Conservation (phyloP, 2,113 vertebrate genomes). For the Corythaixoides concolor region DNA sequence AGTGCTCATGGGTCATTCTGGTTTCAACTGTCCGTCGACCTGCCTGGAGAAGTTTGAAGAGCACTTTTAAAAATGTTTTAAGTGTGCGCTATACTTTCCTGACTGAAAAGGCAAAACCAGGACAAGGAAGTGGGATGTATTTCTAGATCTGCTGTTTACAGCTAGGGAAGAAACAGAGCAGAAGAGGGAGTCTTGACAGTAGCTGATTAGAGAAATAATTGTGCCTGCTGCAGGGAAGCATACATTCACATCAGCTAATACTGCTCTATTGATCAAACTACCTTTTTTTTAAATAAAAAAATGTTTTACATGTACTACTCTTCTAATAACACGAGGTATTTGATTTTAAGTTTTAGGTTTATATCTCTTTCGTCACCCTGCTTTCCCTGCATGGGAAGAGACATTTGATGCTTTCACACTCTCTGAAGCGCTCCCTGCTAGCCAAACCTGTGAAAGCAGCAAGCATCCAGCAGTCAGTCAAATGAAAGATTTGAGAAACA, state of each 20-base stretch:
- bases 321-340: neutral
- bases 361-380: neutral
- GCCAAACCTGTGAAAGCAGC: neutral
- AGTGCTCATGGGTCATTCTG: neutral
- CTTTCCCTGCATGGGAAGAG: neutral
- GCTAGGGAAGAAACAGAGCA: neutral
- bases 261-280: neutral
- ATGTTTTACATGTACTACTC: neutral
- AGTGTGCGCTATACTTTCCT: neutral
- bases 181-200: neutral
- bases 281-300: neutral
- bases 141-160: neutral
- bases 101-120: neutral
- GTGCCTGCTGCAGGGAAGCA: neutral
- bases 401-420: neutral
- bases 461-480: neutral
- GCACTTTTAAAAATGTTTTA: neutral
- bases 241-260: neutral
- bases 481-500: neutral
- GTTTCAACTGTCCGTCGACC: neutral
- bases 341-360: neutral
- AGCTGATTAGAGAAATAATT: neutral
- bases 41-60: neutral
- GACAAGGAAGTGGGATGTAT: neutral
- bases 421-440: neutral